A percentile compares a stretch with the other conserved stretches of the same genome.
Conservation (phyloP, 2,797 vertebrate genomes). For the Poeciliopsis gracilis region DNA sequence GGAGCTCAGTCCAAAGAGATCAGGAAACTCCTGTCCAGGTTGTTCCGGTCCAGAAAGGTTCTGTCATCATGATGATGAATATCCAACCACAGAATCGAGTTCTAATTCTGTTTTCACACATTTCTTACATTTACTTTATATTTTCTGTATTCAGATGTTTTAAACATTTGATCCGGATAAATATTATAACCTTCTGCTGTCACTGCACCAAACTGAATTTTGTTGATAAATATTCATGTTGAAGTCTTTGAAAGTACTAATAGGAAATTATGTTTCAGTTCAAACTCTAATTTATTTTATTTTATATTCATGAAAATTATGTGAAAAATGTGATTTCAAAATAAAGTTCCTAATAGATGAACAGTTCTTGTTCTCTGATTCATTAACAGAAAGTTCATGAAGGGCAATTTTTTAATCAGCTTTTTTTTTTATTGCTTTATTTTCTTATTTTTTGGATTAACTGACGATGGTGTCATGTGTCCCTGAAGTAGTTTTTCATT, state of each 20-base stretch:
- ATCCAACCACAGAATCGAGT: conserved; percentile 15
- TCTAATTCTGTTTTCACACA: conserved; percentile 24
- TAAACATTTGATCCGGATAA: conserved; percentile 60
- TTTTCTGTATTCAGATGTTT: conserved; percentile 44
- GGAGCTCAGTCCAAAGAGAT: conserved; percentile 49
- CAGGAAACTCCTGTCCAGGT: neutral
- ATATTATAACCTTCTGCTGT: conserved; percentile 42
- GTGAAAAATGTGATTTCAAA: neutral
- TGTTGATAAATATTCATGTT: neutral
- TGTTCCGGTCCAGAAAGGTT: neutral
- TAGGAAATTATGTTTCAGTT: neutral
- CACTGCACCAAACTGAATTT: neutral
- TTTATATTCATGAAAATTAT: neutral
- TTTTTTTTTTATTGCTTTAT: neutral
- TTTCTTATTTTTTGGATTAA: neutral
- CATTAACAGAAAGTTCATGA: neutral
- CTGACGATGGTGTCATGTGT: neutral
- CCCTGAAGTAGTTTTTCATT: neutral
- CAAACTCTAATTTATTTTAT: neutral
- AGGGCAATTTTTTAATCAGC: neutral
- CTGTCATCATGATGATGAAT: neutral
- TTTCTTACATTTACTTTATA: conserved; percentile 39
- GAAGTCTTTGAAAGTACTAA: neutral
- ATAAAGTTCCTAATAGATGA: neutral
- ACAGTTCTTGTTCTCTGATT: neutral